Evolutionary conservation across 2,888 invertebrate species (phyloP).

Genomic region (Xylota sylvarum): DNA sequence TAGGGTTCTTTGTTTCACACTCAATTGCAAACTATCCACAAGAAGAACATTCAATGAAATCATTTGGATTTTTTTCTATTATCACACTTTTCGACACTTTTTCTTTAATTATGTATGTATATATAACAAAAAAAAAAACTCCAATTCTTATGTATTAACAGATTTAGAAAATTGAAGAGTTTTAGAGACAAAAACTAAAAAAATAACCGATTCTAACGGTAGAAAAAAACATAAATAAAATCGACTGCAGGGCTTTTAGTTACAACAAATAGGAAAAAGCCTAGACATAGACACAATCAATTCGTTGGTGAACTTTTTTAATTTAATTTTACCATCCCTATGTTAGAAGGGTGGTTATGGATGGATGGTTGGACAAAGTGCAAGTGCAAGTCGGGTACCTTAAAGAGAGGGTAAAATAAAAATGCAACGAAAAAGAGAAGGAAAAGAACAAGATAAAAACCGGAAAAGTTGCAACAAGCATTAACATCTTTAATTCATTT

Average conservation of each 20-base stretch:
- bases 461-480: constrained; percentile 34
- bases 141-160: neutral
- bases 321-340: constrained; percentile 69
- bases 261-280: constrained; percentile 52
- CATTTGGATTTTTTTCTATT: constrained; percentile 20
- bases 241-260: constrained; percentile 58
- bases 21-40: constrained; percentile 9
- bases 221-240: constrained; percentile 73
- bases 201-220: constrained; percentile 63
- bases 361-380: neutral
- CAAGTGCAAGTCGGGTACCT: neutral
- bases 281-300: constrained; percentile 39
- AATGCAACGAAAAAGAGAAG: neutral
- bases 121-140: neutral
- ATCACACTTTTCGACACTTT: constrained; percentile 1
- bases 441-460: too few relatives aligned
- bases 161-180: neutral
- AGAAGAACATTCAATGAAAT: constrained; percentile 4
- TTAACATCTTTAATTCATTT: constrained; percentile 20
- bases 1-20: constrained; percentile 10
- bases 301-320: constrained; percentile 69
- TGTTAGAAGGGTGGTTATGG: constrained; percentile 47
- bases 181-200: constrained; percentile 38
- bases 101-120: neutral
- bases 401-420: too few relatives aligned